Base-by-base conservation (phyloP, 2,113 vertebrate species). In the Pachyramphus minor region DNA sequence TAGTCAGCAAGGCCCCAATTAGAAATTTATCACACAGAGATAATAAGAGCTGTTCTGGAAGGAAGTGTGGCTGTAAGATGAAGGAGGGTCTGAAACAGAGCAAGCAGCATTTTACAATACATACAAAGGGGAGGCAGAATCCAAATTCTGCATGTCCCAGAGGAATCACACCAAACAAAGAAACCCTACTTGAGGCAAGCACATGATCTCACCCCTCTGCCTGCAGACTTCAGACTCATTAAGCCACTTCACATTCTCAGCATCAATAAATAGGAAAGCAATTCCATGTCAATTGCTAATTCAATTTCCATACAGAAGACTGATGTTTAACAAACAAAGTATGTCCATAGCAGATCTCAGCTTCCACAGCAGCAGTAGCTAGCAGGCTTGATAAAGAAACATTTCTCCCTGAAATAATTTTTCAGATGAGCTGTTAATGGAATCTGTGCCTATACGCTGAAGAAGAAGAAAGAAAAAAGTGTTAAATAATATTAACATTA, bases 211-310 rank as follows among this genome's bases (percentile, higher is more conserved):
- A 64, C 58, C 23, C 7, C 52, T 94, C 55, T 82, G 92, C 45
- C 72, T 78, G 60, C 66, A 72, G 95, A 75, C 80, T 96, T 92
- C 45, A 88, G 41, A 92, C 76, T 81, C 85, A 90, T 93, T 90
- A 93, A 93, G n/a, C 49, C 83, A 95, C 90, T 94, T 84, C 12
- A 90, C 39, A 62, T 88, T 94, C 60, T 66, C 64, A 1, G 79
- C 79, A 45, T 77, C 90, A 75, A 52, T 88, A 89, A 94, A 90
- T 2, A 90, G 83, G 49, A 68, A 96, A 96, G 69, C 93, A 92
- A 90, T 83, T 96, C 83, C 44, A 42, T 3, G 2, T 88, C 87
- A 94, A 77, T 42, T 84, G 60, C 86, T 63, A 93, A 94, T 64
- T 90, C 76, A 81, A 52, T 90, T 84, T 96, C 73, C 80, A 89